Percentiles rank a stretch among this genome's conserved stretches.
These are phyloP conservation scores for Sialis lutaria DNA, from an alignment of 2,888 invertebrate genomes.

Conservation along the genomic window DNA sequence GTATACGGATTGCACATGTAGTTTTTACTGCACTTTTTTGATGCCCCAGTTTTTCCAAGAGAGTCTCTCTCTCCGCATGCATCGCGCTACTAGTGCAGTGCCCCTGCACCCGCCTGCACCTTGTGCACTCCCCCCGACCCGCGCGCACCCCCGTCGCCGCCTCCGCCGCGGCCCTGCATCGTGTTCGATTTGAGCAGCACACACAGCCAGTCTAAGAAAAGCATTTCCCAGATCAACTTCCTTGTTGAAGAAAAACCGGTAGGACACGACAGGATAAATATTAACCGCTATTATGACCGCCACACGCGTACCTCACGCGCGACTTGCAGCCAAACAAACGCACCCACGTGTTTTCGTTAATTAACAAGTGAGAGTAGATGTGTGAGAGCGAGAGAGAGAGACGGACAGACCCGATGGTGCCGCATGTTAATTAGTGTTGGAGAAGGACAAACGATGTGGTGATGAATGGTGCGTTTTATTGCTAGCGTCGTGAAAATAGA, in stretches of 20 bases:
- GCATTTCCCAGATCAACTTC: neutral
- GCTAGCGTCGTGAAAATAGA: neutral
- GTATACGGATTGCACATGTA: neutral
- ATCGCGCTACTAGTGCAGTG: no score
- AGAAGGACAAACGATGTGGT: neutral
- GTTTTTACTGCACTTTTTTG: slow-evolving; percentile 5
- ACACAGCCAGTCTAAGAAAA: neutral
- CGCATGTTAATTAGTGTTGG: neutral
- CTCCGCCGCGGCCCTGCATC: neutral
- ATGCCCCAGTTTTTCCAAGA: slow-evolving; percentile 5
- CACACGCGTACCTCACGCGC: neutral
- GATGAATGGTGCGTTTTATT: neutral
- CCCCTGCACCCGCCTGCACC: no score
- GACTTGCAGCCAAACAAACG: neutral
- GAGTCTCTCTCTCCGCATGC: no score
- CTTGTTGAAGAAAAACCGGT: no score
- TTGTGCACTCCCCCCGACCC: neutral
- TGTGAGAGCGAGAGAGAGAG: neutral
- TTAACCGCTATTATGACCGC: no score
- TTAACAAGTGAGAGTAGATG: neutral
- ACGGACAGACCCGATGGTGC: no score
- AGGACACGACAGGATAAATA: no score
- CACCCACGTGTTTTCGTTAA: neutral
- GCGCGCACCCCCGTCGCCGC: neutral
- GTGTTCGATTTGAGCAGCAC: slow-evolving; percentile 5